Evolutionary conservation across 2,113 vertebrate species (phyloP).

Genomic region (Phrynocephalus versicolor): DNA sequence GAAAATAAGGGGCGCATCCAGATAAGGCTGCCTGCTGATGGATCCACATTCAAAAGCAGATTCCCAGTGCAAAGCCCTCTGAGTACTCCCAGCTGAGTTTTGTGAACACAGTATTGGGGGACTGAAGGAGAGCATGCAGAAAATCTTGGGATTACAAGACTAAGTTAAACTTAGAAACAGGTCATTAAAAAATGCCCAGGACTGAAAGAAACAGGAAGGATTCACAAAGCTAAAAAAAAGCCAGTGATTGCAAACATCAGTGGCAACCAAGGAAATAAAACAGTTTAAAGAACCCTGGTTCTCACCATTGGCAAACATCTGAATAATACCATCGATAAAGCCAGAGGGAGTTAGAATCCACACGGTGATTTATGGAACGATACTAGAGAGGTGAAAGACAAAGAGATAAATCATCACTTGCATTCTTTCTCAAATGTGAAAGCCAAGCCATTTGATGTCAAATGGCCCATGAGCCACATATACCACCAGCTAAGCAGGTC

Average conservation of each 20-base stretch:
- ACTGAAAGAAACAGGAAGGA: not conserved
- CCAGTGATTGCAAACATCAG: not conserved
- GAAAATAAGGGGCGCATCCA: too few species aligned
- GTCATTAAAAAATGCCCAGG: not conserved
- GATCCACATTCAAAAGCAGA: not conserved
- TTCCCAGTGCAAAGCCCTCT: too few species aligned
- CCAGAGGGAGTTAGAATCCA: conserved; percentile 83
- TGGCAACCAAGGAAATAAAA: not conserved
- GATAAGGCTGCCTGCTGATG: not conserved
- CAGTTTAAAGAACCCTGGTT: not conserved
- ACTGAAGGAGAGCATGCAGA: too few species aligned
- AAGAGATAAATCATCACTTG: not conserved
- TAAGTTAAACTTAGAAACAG: not conserved
- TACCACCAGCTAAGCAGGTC: not conserved
- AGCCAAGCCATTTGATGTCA: conserved; percentile 9
- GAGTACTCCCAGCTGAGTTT: too few species aligned
- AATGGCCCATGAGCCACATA: not conserved
- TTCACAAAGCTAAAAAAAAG: not conserved
- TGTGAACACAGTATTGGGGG: too few species aligned
- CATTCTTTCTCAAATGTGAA: conserved; percentile 3
- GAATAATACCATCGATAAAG: conserved; percentile 96
- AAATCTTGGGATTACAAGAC: too few species aligned
- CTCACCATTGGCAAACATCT: conserved; percentile 87
- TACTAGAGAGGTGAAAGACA: conserved; percentile 75
- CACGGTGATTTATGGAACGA: conserved; percentile 93